Conservation (phyloP, 1,140 invertebrate species). For the Pararge aegeria region DNA sequence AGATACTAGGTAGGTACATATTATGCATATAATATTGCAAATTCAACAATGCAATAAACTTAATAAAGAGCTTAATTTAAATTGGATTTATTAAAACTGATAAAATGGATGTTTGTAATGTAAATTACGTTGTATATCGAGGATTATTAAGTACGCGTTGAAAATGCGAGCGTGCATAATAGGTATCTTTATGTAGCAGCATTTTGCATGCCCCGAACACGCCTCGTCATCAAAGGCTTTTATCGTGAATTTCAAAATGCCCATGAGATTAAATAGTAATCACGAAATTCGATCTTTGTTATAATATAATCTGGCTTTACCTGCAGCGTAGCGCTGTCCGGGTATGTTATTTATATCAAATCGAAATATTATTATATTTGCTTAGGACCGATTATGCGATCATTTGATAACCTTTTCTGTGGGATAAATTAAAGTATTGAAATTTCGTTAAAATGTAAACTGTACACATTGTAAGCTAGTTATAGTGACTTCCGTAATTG, state of each 20-base stretch:
- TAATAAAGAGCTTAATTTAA: slow-evolving; percentile 1
- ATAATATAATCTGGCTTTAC: neutral
- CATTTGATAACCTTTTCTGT: no score
- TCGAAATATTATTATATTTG: no score
- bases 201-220: neutral
- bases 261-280: neutral
- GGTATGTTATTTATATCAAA: no score
- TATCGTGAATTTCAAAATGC: slow-evolving; percentile 5
- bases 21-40: neutral
- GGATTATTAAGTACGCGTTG: slow-evolving; percentile 7
- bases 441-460: no score
- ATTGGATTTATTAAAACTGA: slow-evolving; percentile 11
- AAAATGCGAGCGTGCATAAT: neutral
- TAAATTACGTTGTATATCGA: slow-evolving; percentile 3
- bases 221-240: slow-evolving; percentile 2
- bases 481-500: no score
- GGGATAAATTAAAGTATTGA: no score
- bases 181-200: neutral
- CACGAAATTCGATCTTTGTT: neutral
- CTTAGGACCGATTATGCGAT: no score
- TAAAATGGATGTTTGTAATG: slow-evolving; percentile 10
- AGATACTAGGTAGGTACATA: no score
- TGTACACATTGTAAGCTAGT: no score
- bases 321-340: neutral
- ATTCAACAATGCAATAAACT: neutral